phyloP scores from a whole-genome alignment of 64 coral and sea anemone species.

The Montipora foliosa region DNA sequence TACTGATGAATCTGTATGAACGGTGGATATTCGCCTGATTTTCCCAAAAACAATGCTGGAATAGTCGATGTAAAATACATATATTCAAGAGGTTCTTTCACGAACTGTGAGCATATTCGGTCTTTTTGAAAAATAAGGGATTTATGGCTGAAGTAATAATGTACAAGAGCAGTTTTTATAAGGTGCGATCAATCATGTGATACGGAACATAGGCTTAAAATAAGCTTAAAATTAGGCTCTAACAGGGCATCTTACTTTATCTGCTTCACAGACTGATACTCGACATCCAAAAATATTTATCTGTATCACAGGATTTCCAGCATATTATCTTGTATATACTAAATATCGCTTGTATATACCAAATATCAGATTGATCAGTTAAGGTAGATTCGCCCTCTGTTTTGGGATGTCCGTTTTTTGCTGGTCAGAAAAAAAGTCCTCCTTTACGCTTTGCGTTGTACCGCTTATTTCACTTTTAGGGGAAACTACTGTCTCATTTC shows the following conservation, averaged over 20 bases:
- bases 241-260: background rate
- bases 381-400: background rate
- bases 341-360: conserved; percentile 25
- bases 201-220: too few species aligned
- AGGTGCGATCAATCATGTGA: background rate
- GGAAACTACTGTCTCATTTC: conserved; percentile 36
- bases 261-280: background rate
- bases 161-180: background rate
- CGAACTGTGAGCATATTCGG: too few species aligned
- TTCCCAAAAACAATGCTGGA: background rate
- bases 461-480: conserved; percentile 32
- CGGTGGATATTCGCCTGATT: background rate
- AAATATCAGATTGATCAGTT: background rate
- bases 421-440: conserved; percentile 19
- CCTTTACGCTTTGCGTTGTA: conserved; percentile 33
- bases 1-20: too few species aligned
- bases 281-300: background rate
- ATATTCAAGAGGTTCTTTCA: too few species aligned
- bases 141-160: too few species aligned
- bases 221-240: background rate
- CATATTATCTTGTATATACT: conserved; percentile 33
- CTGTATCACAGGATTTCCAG: background rate
- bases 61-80: too few species aligned
- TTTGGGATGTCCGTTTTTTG: conserved; percentile 23
- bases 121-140: too few species aligned